Conservation (phyloP, 2,888 invertebrate species). For the Pseudoips prasinana region DNA sequence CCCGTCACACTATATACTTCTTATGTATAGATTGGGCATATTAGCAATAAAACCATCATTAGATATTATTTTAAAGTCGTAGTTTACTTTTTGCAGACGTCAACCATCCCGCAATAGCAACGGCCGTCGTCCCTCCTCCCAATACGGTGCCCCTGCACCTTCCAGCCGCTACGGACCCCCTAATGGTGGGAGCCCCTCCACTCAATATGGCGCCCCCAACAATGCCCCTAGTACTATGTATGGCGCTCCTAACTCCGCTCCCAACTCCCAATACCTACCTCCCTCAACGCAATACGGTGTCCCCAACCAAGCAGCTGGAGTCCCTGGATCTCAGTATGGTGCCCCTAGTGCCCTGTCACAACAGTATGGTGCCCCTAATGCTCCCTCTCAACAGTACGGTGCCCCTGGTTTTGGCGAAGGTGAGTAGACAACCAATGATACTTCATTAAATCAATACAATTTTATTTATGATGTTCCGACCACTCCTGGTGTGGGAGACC, state of each 20-base stretch:
- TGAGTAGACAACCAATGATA: conserved; percentile 3
- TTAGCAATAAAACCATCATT: too few relatives aligned
- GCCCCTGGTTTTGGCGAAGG: conserved; percentile 45
- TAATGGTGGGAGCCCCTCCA: conserved; percentile 14
- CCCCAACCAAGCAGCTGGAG: background rate
- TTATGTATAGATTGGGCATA: too few relatives aligned
- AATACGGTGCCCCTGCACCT: conserved; percentile 39
- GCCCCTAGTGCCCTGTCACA: conserved; percentile 17
- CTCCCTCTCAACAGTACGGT: conserved; percentile 49
- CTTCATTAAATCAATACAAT: too few relatives aligned
- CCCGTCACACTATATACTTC: too few relatives aligned
- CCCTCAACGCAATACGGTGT: conserved; percentile 6
- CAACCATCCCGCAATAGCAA: conserved; percentile 39
- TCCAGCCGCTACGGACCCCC: conserved; percentile 47
- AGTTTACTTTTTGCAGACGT: conserved; percentile 37
- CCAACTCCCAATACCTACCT: conserved; percentile 9
- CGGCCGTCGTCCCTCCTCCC: conserved; percentile 33
- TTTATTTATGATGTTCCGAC: too few relatives aligned
- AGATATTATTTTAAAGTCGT: too few relatives aligned
- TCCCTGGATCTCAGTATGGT: conserved; percentile 13
- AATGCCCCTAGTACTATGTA: conserved; percentile 23
- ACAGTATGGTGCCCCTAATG: background rate
- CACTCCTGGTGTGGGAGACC: too few relatives aligned
- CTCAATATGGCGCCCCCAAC: conserved; percentile 33
- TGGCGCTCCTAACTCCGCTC: conserved; percentile 20